Percentiles rank a stretch among this genome's conserved stretches.
Evolutionary conservation across 2,888 invertebrate species (phyloP).

Genomic region (Stenoptilia bipunctidactyla): DNA sequence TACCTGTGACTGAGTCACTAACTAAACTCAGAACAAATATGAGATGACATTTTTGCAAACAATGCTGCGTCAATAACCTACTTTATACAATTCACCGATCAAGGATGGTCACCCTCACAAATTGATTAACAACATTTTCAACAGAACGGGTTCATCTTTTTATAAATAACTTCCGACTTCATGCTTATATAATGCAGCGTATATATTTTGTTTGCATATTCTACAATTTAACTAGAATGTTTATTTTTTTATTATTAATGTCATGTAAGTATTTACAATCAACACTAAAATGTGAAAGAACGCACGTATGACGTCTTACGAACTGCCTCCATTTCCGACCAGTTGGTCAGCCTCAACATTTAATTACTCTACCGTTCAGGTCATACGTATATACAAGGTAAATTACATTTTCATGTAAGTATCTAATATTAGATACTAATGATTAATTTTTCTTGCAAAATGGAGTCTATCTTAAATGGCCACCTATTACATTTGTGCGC

Average conservation of each 20-base stretch:
- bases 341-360: conserved; percentile 46
- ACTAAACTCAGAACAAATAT: not conserved
- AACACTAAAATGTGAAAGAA: conserved; percentile 43
- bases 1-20: not conserved
- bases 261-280: conserved; percentile 64
- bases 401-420: conserved; percentile 54
- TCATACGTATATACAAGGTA: conserved; percentile 68
- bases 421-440: conserved; percentile 38
- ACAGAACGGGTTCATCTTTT: conserved; percentile 15
- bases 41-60: no score
- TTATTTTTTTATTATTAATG: conserved; percentile 25
- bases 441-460: conserved; percentile 26
- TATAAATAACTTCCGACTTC: conserved; percentile 20
- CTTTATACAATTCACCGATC: conserved; percentile 61
- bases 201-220: conserved; percentile 14
- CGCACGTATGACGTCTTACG: conserved; percentile 53
- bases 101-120: conserved; percentile 14
- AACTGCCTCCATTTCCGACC: conserved; percentile 29
- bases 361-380: conserved; percentile 46
- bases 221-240: conserved; percentile 44
- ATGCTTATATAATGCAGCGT: conserved; percentile 4
- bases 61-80: conserved; percentile 40
- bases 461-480: conserved; percentile 53
- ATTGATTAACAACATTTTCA: conserved; percentile 12
- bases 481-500: conserved; percentile 48